Conservation (phyloP, 2,888 invertebrate species). For the Andrena chrysosceles region DNA sequence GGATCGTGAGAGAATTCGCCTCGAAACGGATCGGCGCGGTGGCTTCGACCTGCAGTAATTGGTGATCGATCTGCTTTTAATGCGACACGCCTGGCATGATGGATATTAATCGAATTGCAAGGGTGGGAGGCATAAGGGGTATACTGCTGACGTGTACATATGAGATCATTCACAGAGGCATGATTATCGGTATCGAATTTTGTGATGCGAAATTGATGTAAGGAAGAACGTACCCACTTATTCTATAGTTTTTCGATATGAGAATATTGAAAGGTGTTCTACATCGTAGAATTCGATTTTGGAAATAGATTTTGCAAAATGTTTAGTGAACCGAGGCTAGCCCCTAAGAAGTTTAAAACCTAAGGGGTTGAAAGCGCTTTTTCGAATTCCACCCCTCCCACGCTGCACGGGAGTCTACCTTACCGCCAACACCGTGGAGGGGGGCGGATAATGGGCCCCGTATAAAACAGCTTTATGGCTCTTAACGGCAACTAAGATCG, state of each 20-base stretch:
- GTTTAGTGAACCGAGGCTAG: neutral
- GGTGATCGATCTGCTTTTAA: conserved; percentile 30
- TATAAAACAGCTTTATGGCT: conserved; percentile 60
- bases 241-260: too few species aligned
- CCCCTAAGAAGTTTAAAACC: neutral
- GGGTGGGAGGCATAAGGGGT: too few species aligned
- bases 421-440: conserved; percentile 4
- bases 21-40: neutral
- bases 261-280: too few species aligned
- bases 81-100: conserved; percentile 9
- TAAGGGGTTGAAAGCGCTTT: conserved; percentile 43
- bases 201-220: too few species aligned
- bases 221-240: too few species aligned
- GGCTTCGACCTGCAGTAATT: neutral
- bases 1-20: conserved; percentile 53
- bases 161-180: too few species aligned
- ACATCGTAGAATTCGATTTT: too few species aligned
- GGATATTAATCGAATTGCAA: conserved; percentile 16
- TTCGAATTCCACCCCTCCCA: conserved; percentile 32
- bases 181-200: too few species aligned
- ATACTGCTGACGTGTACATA: too few species aligned
- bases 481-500: conserved; percentile 63
- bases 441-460: conserved; percentile 50
- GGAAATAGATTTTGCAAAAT: too few species aligned
- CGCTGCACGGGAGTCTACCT: conserved; percentile 27